These are phyloP conservation scores for Rhinoraja longicauda DNA, from an alignment of 2,797 vertebrate genomes.

Conservation along the genomic window DNA sequence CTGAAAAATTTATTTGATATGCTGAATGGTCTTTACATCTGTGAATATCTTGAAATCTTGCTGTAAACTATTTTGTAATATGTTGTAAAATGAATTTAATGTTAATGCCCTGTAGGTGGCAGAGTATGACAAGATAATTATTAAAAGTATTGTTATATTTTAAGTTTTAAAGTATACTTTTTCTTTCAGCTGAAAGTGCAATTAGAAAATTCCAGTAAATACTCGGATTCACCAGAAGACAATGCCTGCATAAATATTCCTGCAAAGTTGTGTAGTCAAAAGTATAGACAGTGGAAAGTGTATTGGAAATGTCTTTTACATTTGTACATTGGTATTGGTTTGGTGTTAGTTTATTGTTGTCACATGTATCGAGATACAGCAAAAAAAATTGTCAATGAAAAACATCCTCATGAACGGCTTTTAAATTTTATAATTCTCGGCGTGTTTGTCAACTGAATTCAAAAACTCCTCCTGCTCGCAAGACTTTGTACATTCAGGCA, in stretches of 20 bases:
- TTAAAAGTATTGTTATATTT: background rate
- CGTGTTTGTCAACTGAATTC: background rate
- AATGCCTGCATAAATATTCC: background rate
- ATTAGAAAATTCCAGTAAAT: background rate
- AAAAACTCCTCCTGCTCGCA: background rate
- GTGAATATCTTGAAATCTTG: background rate
- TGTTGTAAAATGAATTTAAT: background rate
- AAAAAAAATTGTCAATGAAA: too few species aligned
- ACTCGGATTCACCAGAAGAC: background rate
- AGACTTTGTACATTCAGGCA: background rate
- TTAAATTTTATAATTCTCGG: background rate
- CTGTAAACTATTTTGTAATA: background rate
- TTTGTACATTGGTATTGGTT: background rate
- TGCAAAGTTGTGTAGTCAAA: background rate
- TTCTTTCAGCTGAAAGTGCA: background rate
- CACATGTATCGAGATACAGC: too few species aligned
- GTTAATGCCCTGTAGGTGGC: slow-evolving; percentile 11
- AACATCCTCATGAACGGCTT: background rate
- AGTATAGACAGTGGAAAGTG: background rate
- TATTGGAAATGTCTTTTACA: background rate
- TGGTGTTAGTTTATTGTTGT: too few species aligned
- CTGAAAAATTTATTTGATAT: background rate
- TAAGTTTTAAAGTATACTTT: background rate
- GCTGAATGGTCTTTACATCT: background rate
- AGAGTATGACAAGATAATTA: background rate